Evolutionary conservation across 2,113 vertebrate genomes (phyloP).

Genomic region (Edolisoma coerulescens): DNA sequence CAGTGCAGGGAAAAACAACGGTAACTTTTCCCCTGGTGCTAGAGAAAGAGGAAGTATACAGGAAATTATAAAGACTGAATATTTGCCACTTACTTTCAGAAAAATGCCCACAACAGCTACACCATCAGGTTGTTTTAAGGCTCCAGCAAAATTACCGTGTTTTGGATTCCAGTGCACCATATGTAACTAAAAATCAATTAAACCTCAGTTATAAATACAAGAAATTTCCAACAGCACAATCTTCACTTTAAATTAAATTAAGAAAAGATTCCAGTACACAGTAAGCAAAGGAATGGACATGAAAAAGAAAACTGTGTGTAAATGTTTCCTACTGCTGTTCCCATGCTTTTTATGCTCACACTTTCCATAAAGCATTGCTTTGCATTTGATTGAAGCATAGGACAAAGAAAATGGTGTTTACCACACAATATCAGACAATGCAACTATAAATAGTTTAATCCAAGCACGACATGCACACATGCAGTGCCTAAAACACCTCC

Average conservation of each 20-base stretch:
- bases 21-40: not conserved
- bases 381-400: not conserved
- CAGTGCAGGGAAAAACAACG: not conserved
- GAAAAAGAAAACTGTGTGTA: not conserved
- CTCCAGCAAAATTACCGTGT: constrained; percentile 82
- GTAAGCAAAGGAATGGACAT: not conserved
- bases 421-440: not conserved
- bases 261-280: not conserved
- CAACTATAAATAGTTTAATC: not conserved
- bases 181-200: constrained; percentile 82
- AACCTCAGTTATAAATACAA: not conserved
- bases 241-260: not conserved
- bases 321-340: not conserved
- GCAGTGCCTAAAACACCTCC: not conserved
- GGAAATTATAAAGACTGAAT: not conserved
- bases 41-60: not conserved
- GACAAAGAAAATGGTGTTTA: not conserved
- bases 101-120: constrained; percentile 92
- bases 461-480: not conserved
- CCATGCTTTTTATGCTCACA: not conserved
- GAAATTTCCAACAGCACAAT: not conserved
- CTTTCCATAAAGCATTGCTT: not conserved
- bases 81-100: constrained; percentile 78
- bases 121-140: constrained; percentile 83
- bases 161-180: constrained; percentile 97